Evolutionary conservation across 2,797 vertebrate genomes (phyloP), one percentile per base, ranked within the genome.

Genomic region (Enteromius radiatus): DNA sequence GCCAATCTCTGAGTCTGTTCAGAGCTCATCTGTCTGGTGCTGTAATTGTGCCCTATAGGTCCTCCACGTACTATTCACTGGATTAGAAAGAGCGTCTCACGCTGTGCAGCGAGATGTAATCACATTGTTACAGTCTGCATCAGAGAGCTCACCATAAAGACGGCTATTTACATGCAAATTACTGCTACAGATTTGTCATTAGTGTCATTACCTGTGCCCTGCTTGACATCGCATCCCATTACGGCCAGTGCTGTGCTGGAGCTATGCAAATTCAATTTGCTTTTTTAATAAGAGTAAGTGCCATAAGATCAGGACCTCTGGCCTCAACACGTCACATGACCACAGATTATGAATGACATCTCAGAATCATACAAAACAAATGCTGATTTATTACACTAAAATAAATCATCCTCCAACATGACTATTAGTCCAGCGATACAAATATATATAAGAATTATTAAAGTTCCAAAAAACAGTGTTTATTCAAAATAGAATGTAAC

Each of bases 111-210:
- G 76, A 68, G 49, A 47, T 81, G 84, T 86, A 84, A 83, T 86
- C 80, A 77, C 73, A 83, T 64, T 85, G 86, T 85, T 85, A 69
- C 70, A 63, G 70, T 23, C 84, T 8, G 49, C 79, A 59, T 63
- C 26, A 65, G 19, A 74, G 52, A 52, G 76, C n/a, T 59, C 47
- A 28, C 61, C 68, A 76, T 89, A 63, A 88, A 87, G 45, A 67
- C 65, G 41, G 83, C 78, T 79, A 85, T 88, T 87, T 85, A 84
- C 79, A 88, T 88, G 77, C 87, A 80, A 80, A 88, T 81, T 59
- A 82, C 75, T 63, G 41, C 45, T 21, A 67, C 38, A 63, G 74
- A 61, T 56, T 49, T 76, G 36, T 76, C 74, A 64, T 84, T 81
- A 78, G 65, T 54, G 49, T 52, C 59, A 65, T 61, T 74, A 78